Evolutionary conservation across 2,113 vertebrate genomes (phyloP).

Genomic region (Perca schrenkii): DNA sequence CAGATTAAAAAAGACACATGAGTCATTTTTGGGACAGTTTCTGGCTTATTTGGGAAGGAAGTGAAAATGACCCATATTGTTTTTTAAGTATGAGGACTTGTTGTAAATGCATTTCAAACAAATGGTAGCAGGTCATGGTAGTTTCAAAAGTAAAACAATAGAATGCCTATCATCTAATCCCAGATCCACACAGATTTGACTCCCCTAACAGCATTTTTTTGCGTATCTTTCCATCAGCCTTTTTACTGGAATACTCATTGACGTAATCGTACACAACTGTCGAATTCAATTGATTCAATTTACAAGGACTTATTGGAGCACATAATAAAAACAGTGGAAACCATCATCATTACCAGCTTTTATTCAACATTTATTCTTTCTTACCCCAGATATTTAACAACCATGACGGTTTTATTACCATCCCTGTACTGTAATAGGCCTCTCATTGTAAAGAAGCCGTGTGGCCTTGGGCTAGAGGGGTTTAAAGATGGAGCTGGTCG

Average conservation of each 20-base stretch:
- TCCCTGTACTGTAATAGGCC: constrained; percentile 52
- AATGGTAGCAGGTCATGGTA: not conserved
- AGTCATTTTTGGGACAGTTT: not conserved
- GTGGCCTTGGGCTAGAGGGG: constrained; percentile 48
- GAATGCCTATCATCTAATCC: not conserved
- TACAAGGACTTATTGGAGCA: constrained; percentile 45
- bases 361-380: constrained; percentile 53
- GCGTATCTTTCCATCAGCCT: constrained; percentile 4
- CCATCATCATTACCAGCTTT: constrained; percentile 56
- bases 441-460: constrained; percentile 48
- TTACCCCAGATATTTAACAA: constrained; percentile 55
- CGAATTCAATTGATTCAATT: constrained; percentile 62
- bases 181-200: not conserved
- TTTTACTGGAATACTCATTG: constrained; percentile 35
- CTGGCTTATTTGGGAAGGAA: not conserved
- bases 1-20: not conserved
- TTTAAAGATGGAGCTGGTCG: constrained; percentile 61
- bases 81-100: not conserved
- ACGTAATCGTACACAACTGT: constrained; percentile 57
- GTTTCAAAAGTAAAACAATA: not conserved
- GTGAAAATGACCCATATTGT: not conserved
- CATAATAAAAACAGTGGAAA: constrained; percentile 60
- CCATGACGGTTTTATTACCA: constrained; percentile 58
- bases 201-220: not conserved
- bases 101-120: not conserved